Conservation (phyloP, 2,797 vertebrate genomes). For the Sarcoramphus papa region DNA sequence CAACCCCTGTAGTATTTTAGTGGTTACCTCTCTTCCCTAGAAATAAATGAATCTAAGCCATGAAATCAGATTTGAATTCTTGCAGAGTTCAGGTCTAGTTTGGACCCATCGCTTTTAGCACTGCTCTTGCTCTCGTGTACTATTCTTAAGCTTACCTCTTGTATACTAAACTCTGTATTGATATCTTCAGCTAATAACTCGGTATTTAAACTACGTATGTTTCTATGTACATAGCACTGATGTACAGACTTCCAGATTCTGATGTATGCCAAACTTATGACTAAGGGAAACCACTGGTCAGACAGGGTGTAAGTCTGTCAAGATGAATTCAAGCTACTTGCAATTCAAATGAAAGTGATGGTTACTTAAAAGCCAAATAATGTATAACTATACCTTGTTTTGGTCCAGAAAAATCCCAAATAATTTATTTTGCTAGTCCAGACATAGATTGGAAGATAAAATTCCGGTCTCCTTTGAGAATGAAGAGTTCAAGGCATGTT, state of each 20-base stretch:
- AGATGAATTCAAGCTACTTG: background rate
- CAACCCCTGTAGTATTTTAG: background rate
- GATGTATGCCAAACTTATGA: background rate
- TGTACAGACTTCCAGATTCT: background rate
- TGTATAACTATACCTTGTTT: background rate
- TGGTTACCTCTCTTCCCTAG: conserved; percentile 29
- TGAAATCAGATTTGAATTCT: background rate
- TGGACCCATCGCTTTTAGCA: fast-evolving
- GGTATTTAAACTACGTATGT: background rate
- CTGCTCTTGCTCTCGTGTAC: background rate
- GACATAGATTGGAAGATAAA: background rate
- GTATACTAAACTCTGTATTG: background rate
- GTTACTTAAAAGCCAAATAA: background rate
- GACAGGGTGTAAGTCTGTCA: background rate
- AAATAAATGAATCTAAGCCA: background rate
- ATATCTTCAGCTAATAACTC: background rate
- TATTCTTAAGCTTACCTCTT: background rate
- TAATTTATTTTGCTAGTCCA: background rate
- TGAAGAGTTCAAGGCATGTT: background rate
- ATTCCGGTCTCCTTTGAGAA: background rate
- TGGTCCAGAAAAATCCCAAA: background rate
- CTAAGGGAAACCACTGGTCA: conserved; percentile 44
- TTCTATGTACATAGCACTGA: background rate
- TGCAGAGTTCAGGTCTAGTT: background rate
- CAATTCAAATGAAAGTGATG: conserved; percentile 24